phyloP scores from a whole-genome alignment of 1,140 invertebrate species.

The Tribolium castaneum region DNA sequence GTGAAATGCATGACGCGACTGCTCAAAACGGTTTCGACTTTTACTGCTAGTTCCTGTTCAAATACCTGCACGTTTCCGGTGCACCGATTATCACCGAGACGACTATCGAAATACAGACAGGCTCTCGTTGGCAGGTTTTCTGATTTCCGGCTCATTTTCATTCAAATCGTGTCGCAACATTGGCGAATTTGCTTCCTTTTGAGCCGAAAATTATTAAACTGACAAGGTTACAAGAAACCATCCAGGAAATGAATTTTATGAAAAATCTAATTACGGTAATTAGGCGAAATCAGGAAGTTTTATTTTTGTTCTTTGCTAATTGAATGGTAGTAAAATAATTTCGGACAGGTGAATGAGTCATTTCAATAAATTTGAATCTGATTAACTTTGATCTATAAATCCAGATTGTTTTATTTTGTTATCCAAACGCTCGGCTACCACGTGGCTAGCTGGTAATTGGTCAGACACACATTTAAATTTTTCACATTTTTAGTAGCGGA shows the following conservation, averaged over 20 bases:
- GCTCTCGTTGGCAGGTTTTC: neutral
- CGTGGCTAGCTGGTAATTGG: neutral
- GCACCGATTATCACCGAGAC: conserved; percentile 1
- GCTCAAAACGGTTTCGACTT: conserved; percentile 16
- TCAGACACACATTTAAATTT: neutral
- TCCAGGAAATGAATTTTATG: neutral
- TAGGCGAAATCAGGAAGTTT: neutral
- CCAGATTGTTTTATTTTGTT: neutral
- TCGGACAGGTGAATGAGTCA: neutral
- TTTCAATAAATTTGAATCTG: neutral
- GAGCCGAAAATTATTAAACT: neutral
- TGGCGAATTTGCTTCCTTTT: neutral
- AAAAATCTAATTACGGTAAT: neutral
- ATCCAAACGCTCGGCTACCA: neutral
- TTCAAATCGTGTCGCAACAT: neutral
- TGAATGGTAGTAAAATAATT: no score
- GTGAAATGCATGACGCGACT: neutral
- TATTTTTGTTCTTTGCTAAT: no score
- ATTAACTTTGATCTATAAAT: neutral
- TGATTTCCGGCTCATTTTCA: neutral
- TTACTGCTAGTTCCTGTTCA: conserved; percentile 40
- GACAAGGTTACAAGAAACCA: neutral
- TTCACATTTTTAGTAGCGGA: no score
- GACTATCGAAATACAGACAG: neutral
- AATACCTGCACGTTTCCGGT: conserved; percentile 28